phyloP scores from a whole-genome alignment of 2,888 invertebrate species.

The Acleris cristana region DNA sequence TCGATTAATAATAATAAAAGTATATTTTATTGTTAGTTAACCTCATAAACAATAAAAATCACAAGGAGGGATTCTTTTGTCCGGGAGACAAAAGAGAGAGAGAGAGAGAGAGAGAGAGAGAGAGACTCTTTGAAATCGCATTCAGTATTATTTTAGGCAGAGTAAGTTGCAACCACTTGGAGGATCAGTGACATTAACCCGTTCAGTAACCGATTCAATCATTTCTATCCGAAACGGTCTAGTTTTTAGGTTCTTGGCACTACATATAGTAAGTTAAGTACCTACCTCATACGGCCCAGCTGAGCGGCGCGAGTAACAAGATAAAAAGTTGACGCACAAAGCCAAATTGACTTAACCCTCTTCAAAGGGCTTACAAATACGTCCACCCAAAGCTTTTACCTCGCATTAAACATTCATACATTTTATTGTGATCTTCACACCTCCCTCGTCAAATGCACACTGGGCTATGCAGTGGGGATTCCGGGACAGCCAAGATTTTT shows the following conservation, averaged over 20 bases:
- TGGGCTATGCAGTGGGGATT: constrained; percentile 30
- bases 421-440: constrained; percentile 77
- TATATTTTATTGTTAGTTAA: too few species aligned
- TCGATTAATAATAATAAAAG: too few species aligned
- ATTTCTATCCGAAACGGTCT: too few species aligned
- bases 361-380: constrained; percentile 77
- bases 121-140: too few species aligned
- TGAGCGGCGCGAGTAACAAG: constrained; percentile 37
- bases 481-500: constrained; percentile 4
- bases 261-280: constrained; percentile 39
- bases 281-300: constrained; percentile 53
- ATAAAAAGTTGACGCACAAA: constrained; percentile 74
- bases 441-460: constrained; percentile 47
- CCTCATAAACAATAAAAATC: too few species aligned
- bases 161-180: constrained; percentile 1
- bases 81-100: too few species aligned
- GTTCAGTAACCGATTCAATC: not conserved
- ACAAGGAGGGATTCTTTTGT: too few species aligned
- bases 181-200: not conserved
- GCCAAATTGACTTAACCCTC: constrained; percentile 80
- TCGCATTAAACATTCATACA: constrained; percentile 75
- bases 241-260: too few species aligned
- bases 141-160: not conserved
- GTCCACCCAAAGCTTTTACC: constrained; percentile 74
- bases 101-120: too few species aligned